Conservation (phyloP, 1,140 invertebrate species). For the Drosophila paulistorum region DNA sequence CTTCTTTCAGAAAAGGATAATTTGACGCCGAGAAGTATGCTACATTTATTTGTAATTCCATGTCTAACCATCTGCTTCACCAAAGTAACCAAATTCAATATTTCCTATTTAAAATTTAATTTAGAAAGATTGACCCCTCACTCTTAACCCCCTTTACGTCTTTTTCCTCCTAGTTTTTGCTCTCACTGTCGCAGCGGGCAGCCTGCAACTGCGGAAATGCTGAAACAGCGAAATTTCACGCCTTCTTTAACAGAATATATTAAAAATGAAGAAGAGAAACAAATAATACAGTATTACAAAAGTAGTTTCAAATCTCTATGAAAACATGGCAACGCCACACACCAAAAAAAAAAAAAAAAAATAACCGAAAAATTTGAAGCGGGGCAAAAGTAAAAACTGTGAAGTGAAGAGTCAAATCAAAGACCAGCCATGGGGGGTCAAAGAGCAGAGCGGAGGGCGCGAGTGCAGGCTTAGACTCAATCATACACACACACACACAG, state of each 20-base stretch:
- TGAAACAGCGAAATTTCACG: conserved; percentile 75
- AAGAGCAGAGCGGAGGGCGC: conserved; percentile 4
- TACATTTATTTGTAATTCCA: background rate
- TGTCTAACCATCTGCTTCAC: conserved; percentile 2
- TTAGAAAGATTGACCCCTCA: conserved; percentile 14
- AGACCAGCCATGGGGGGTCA: conserved; percentile 23
- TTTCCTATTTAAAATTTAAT: conserved; percentile 45
- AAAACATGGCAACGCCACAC: conserved; percentile 53
- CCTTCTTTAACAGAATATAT: conserved; percentile 79
- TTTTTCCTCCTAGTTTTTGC: background rate
- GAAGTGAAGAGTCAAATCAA: conserved; percentile 73
- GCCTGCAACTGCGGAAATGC: conserved; percentile 58
- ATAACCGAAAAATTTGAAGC: conserved; percentile 23
- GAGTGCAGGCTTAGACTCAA: conserved; percentile 36
- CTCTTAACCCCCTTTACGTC: conserved; percentile 16
- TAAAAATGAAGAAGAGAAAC: conserved; percentile 47
- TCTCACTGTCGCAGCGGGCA: conserved; percentile 47
- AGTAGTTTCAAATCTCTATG: conserved; percentile 34
- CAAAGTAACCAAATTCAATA: conserved; percentile 42
- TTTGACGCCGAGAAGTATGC: too few relatives aligned
- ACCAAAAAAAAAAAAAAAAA: conserved; percentile 38
- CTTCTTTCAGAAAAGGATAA: too few relatives aligned
- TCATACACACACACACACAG: background rate
- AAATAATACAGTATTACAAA: conserved; percentile 46
- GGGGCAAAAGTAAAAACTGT: conserved; percentile 22